These are phyloP conservation scores for Kradibia gibbosae DNA, from an alignment of 1,140 invertebrate species.

Conservation along the genomic window DNA sequence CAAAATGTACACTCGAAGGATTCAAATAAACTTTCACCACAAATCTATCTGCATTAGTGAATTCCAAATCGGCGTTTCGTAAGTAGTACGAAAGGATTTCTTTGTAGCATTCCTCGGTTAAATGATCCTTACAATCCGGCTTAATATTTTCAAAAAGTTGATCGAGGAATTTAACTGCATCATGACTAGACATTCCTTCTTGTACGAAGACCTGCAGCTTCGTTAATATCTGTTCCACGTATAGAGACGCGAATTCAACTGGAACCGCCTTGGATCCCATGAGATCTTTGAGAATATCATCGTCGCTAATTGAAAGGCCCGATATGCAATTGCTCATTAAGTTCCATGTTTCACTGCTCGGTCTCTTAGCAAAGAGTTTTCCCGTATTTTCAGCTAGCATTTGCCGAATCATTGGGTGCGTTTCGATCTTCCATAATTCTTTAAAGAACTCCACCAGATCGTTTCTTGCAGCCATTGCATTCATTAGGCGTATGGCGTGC, in stretches of 20 bases:
- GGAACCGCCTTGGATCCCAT: slow-evolving; percentile 42
- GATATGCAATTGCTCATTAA: slow-evolving; percentile 51
- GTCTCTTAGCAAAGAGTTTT: slow-evolving; percentile 52
- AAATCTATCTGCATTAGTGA: background rate
- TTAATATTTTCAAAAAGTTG: slow-evolving; percentile 39
- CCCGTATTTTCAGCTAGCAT: slow-evolving; percentile 50
- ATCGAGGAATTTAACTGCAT: slow-evolving; percentile 16
- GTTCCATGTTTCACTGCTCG: slow-evolving; percentile 50
- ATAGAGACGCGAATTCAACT: slow-evolving; percentile 54
- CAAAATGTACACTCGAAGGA: slow-evolving; percentile 33
- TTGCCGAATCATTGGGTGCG: slow-evolving; percentile 57
- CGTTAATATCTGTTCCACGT: slow-evolving; percentile 33
- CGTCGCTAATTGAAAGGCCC: slow-evolving; percentile 49
- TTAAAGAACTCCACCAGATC: slow-evolving; percentile 50
- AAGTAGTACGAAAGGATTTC: slow-evolving; percentile 49
- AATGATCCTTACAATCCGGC: slow-evolving; percentile 3
- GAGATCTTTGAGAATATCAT: slow-evolving; percentile 30
- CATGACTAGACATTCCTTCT: slow-evolving; percentile 23
- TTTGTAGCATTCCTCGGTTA: slow-evolving; percentile 50
- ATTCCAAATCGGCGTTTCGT: background rate
- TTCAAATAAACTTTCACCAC: slow-evolving; percentile 40
- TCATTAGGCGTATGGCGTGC: slow-evolving; percentile 60
- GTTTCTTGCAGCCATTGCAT: slow-evolving; percentile 28
- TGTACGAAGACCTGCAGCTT: slow-evolving; percentile 40
- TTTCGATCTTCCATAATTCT: slow-evolving; percentile 50